Evolutionary conservation across 2,888 invertebrate genomes (phyloP), one percentile per base, ranked within the genome.

Genomic region (Sminthurinus aureus): DNA sequence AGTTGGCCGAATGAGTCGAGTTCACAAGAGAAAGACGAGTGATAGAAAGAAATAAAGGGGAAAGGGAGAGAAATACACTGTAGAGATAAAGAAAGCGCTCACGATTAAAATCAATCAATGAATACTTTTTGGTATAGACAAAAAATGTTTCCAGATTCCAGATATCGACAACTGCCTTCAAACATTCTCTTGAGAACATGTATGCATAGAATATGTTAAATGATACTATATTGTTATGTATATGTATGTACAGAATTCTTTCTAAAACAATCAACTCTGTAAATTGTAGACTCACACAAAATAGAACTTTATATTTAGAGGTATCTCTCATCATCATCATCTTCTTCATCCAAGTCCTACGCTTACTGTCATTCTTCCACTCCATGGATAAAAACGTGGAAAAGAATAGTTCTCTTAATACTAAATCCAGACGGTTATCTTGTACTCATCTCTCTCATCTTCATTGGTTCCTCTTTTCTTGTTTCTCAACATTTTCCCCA

Each of bases 191-290:
- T 18, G 38, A 38, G 38, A 38, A 38, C 38, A 38, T n/a, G n/a
- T n/a, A 38, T 38, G 38, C 38, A 38, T 38, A 6, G 3, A 38
- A 38, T 38, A 38, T 38, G 38, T 38, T 38, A 6, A 38, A 38
- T 38, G 6, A 38, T 38, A 38, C 38, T 38, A 38, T 38, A 38
- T 38, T 38, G 38, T 1, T 58, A 18, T 58, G 38, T 13, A 38
- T 38, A 18, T 58, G 58, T 38, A 26, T 38, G 38, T 74, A 38
- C 3, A 74, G 74, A 26, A 22, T 50, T 67, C 69, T 78, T 81
- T 83, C 83, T 83, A 85, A 79, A 85, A 83, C 83, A 85, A 85
- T 85, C 85, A 81, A 74, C 81, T 77, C n/a, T n/a, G n/a, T n/a
- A n/a, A n/a, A n/a, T n/a, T n/a, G n/a, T n/a, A 71, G 38, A 66